phyloP scores from a whole-genome alignment of 1,140 invertebrate genomes.

The Drosophila funebris region DNA sequence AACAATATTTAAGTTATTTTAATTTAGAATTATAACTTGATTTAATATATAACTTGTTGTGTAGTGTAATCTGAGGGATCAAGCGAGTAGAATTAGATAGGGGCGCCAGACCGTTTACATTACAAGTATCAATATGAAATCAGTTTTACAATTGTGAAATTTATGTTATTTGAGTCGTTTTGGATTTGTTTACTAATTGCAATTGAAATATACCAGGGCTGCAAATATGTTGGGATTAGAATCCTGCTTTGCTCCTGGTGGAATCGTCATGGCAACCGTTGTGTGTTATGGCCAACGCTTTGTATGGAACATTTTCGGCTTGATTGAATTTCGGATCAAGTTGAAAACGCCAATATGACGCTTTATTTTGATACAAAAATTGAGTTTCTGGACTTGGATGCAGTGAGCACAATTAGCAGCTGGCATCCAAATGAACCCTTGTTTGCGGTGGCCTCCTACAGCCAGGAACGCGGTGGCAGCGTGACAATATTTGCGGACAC shows the following conservation, averaged over 20 bases:
- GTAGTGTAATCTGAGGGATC: constrained; percentile 22
- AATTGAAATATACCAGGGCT: constrained; percentile 2
- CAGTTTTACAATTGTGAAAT: constrained; percentile 11
- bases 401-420: constrained; percentile 89
- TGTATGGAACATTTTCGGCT: not conserved
- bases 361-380: constrained; percentile 91
- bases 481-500: constrained; percentile 95
- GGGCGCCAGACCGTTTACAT: constrained; percentile 18
- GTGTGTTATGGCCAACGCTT: constrained; percentile 51
- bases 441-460: constrained; percentile 93
- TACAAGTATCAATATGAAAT: constrained; percentile 17
- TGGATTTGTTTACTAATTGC: not conserved
- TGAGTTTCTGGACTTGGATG: constrained; percentile 87
- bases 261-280: constrained; percentile 50
- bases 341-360: constrained; percentile 85
- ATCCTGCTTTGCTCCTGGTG: not conserved
- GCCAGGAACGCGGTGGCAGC: constrained; percentile 93
- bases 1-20: too few species aligned
- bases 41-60: too few species aligned
- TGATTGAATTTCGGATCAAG: not conserved
- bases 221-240: not conserved
- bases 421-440: constrained; percentile 92
- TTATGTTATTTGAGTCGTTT: not conserved
- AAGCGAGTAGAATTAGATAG: constrained; percentile 23
- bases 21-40: too few species aligned